A percentile compares a stretch with the other conserved stretches of the same genome.
These are phyloP conservation scores for Panthera leo DNA, from an alignment of 2,113 vertebrate genomes.

Conservation along the genomic window DNA sequence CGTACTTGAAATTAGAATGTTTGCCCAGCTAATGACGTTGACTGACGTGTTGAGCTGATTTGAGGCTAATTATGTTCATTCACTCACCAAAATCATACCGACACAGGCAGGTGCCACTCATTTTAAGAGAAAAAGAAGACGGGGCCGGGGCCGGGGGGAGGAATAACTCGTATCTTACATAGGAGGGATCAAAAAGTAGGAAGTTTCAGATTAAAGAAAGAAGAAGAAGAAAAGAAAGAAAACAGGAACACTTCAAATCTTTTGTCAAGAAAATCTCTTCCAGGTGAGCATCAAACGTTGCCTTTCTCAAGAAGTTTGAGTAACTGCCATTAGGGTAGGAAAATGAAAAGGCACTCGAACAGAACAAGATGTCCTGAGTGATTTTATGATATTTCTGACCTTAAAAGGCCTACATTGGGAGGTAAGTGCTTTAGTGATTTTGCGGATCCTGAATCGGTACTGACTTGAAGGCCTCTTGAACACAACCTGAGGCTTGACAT, in stretches of 20 bases:
- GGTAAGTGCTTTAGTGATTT: not conserved
- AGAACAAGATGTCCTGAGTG: conserved; percentile 24
- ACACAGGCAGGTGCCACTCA: not conserved
- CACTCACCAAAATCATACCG: not conserved
- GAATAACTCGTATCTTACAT: not conserved
- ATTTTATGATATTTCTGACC: conserved; percentile 48
- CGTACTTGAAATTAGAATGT: not conserved
- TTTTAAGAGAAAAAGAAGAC: not conserved
- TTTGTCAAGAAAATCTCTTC: conserved; percentile 56
- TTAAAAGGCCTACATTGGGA: conserved; percentile 5
- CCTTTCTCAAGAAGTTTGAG: not conserved
- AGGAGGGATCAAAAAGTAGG: not conserved
- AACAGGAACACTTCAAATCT: not conserved
- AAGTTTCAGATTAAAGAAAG: conserved; percentile 60
- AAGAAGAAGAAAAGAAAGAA: conserved; percentile 11
- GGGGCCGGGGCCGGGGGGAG: rapidly evolving
- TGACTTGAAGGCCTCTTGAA: not conserved
- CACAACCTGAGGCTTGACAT: conserved; percentile 9
- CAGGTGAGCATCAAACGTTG: conserved; percentile 56
- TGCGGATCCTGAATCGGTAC: not conserved
- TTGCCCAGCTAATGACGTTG: not conserved
- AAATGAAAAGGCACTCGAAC: not conserved
- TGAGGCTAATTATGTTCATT: not conserved
- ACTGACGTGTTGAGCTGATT: not conserved
- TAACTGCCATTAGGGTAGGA: not conserved